These are phyloP conservation scores for Lagopus leucura DNA, from an alignment of 2,113 vertebrate species.

Conservation along the genomic window DNA sequence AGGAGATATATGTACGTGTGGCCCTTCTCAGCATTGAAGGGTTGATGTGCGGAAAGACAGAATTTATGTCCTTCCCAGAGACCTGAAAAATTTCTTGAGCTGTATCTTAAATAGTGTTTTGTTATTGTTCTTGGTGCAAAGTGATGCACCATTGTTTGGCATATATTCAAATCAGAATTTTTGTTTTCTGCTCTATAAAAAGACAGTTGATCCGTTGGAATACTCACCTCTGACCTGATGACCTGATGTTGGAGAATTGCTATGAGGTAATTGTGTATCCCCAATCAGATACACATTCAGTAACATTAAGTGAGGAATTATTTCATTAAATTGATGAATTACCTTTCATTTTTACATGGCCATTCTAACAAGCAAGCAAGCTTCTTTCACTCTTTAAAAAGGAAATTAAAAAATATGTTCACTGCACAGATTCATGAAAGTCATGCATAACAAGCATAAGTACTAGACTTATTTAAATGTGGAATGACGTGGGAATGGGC, in stretches of 20 bases:
- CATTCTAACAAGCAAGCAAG: not conserved
- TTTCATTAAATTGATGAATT: not conserved
- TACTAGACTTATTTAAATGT: not conserved
- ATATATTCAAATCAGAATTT: not conserved
- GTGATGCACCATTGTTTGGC: not conserved
- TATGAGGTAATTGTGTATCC: not conserved
- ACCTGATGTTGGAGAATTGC: not conserved
- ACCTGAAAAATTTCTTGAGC: not conserved
- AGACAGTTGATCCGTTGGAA: not conserved
- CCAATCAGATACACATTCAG: not conserved
- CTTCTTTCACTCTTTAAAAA: not conserved
- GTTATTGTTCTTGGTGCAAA: not conserved
- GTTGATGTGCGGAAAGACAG: not conserved
- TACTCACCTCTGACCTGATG: not conserved
- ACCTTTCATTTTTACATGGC: not conserved
- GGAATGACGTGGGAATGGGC: not conserved
- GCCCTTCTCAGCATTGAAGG: not conserved
- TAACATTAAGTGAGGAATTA: not conserved
- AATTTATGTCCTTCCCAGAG: not conserved
- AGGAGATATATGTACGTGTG: rapidly evolving
- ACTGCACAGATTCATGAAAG: not conserved
- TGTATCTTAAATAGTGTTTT: not conserved
- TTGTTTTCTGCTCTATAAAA: not conserved
- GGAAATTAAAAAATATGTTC: not conserved
- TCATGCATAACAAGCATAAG: not conserved